phyloP scores from a whole-genome alignment of 1,140 invertebrate species.

The Gyrodactylus salaris region DNA sequence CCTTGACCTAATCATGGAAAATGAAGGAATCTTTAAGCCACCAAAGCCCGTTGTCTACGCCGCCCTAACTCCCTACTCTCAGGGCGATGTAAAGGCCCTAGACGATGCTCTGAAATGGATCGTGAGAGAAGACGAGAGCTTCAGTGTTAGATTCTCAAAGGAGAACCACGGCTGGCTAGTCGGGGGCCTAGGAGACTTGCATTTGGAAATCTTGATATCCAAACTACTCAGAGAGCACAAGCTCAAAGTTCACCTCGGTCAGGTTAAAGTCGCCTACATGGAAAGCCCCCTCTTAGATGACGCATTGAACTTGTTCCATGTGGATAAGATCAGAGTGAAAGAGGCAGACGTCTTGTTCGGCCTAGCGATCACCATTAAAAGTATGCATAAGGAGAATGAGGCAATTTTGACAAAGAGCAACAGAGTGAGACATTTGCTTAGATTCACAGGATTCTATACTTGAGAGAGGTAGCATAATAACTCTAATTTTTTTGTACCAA shows the following conservation, averaged over 20 bases:
- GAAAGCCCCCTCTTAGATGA: not conserved
- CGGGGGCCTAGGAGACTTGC: not conserved
- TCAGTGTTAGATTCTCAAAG: not conserved
- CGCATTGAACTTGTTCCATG: too few relatives aligned
- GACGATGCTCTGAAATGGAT: not conserved
- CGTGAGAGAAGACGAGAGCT: not conserved
- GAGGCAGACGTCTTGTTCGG: too few relatives aligned
- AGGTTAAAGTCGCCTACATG: not conserved
- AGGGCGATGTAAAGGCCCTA: not conserved
- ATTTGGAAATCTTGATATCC: not conserved
- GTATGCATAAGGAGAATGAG: too few relatives aligned
- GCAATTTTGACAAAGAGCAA: too few relatives aligned
- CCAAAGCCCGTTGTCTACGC: not conserved
- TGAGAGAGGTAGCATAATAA: too few relatives aligned
- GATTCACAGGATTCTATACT: too few relatives aligned
- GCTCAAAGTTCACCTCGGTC: not conserved
- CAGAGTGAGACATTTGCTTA: too few relatives aligned
- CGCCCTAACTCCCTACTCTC: not conserved
- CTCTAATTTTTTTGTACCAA: too few relatives aligned
- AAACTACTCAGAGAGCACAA: not conserved
- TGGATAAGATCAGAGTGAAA: too few relatives aligned
- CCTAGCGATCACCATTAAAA: too few relatives aligned
- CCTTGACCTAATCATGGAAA: not conserved
- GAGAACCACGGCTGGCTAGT: not conserved
- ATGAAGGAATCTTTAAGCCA: not conserved